Evolutionary conservation across 2,888 invertebrate genomes (phyloP), one percentile per base, ranked within the genome.

Genomic region (Parasteatoda lunata): DNA sequence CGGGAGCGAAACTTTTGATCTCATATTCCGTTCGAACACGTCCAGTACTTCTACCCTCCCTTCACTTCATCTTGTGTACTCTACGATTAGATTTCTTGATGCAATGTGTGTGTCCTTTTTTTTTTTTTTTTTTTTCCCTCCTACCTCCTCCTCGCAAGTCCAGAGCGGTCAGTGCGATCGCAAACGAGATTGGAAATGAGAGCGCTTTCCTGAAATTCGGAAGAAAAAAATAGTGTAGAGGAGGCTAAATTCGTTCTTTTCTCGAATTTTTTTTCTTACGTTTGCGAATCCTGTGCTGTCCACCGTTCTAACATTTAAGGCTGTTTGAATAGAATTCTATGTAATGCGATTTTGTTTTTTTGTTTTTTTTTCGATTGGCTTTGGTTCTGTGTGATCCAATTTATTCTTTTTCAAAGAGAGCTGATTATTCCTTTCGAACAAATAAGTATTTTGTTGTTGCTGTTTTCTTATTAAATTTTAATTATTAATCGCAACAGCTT

Each of bases 161-260:
- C 68, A 59, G 69, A 79, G 64, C 66, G 85, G 85, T 79, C 85
- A 85, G 76, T 79, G 70, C 85, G 66, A 85, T 85, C 65, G 59
- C 85, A 85, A 85, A 85, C 85, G 85, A 85, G 85, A 85, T 85
- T 85, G 85, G 85, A 70, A 85, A 85, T 85, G 85, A 85, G 85
- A 85, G 77, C 70, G 72, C 77, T 70, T 59, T 59, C 59, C n/a
- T 5, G 4, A 9, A 0, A 59, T 47, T 49, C 48, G 68, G 51
- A 71, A 49, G 51, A 0, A 51, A n/a, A 47, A 49, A 71, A 45
- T 48, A 45, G 7, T 7, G 70, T 49, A 48, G 79, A 48, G 15
- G 15, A 13, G 51, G 30, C 9, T 54, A 69, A 45, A n/a, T 69
- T 77, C 47, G 66, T 77, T 65, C 49, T 65, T 68, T 69, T 11